Evolutionary conservation across 2,797 vertebrate genomes (phyloP).

Genomic region (Manis javanica): DNA sequence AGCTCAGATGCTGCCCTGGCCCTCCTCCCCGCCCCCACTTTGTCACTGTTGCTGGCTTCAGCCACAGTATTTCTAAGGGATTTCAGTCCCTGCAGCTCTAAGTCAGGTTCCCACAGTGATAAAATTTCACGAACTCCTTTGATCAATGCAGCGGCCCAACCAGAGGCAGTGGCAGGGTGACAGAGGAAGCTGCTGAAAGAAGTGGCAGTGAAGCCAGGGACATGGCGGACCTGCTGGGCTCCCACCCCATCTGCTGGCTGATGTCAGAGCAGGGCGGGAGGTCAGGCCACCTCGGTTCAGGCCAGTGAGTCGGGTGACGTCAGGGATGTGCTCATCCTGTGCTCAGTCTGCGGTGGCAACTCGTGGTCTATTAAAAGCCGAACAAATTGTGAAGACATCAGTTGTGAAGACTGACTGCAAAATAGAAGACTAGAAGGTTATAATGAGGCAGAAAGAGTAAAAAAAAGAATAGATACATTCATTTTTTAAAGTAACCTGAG

Average conservation of each 20-base stretch:
- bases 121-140: neutral
- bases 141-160: neutral
- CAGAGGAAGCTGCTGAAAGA: neutral
- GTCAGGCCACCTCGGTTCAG: rapidly evolving
- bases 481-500: neutral
- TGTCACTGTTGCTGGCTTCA: neutral
- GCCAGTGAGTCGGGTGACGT: neutral
- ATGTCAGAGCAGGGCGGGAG: neutral
- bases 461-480: neutral
- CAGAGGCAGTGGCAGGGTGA: neutral
- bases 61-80: neutral
- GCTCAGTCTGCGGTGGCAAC: neutral
- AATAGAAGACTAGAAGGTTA: neutral
- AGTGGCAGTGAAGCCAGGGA: neutral
- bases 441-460: neutral
- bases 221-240: too few relatives aligned
- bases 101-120: neutral
- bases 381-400: neutral
- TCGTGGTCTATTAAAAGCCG: neutral
- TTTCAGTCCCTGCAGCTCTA: neutral
- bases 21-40: too few relatives aligned
- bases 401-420: neutral
- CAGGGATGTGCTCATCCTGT: neutral
- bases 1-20: too few relatives aligned
- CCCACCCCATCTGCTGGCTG: neutral